Percentiles rank a stretch among this genome's conserved stretches.
Conservation (phyloP, 2,113 vertebrate genomes). For the Pipa parva region DNA sequence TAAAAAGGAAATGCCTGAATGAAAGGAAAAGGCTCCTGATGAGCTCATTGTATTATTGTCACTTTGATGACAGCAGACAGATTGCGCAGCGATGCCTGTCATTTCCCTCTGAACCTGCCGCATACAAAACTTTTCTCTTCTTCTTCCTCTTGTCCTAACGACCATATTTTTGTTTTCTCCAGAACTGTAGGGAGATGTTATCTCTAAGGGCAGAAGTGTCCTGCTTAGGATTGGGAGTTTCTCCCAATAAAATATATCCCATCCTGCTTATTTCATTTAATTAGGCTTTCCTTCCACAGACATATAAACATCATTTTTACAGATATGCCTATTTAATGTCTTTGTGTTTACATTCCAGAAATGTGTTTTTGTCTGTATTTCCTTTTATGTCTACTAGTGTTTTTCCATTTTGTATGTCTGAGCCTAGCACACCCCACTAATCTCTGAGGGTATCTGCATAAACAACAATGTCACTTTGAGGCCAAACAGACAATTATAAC, state of each 20-base stretch:
- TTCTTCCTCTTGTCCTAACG: conserved; percentile 27
- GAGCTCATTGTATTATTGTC: conserved; percentile 26
- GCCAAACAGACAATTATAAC: neutral
- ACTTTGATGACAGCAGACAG: conserved; percentile 23
- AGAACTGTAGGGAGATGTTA: conserved; percentile 23
- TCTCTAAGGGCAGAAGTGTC: conserved; percentile 21
- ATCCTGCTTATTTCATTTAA: conserved; percentile 37
- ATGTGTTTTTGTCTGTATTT: conserved; percentile 14
- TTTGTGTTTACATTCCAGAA: conserved; percentile 26
- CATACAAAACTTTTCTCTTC: conserved; percentile 8
- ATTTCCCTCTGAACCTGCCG: neutral
- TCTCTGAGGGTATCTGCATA: neutral
- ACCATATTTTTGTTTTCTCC: conserved; percentile 10
- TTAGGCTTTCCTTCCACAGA: conserved; percentile 35
- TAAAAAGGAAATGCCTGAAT: conserved; percentile 24
- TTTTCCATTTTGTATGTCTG: conserved; percentile 1
- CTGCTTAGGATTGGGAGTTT: conserved; percentile 20
- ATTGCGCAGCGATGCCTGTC: conserved; percentile 5
- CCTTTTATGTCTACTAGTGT: conserved; percentile 23
- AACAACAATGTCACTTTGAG: neutral
- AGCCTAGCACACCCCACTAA: conserved; percentile 17
- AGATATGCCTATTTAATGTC: conserved; percentile 25
- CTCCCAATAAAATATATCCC: conserved; percentile 26
- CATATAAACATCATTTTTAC: conserved; percentile 35
- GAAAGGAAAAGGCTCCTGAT: conserved; percentile 17